Evolutionary conservation across 2,888 invertebrate species (phyloP).

Genomic region (Sinelater perroti): DNA sequence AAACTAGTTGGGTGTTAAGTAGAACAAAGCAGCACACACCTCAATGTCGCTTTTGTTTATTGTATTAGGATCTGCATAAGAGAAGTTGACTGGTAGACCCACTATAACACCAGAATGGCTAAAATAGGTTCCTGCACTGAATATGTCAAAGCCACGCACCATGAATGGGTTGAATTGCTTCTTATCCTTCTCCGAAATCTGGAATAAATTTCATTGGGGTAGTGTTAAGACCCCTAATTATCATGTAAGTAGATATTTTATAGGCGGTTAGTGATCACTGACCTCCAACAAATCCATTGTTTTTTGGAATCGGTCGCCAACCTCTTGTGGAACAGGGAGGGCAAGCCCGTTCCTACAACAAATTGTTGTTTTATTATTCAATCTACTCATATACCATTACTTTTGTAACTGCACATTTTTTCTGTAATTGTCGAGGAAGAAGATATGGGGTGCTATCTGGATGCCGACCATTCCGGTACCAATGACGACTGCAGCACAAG

Average conservation of each 20-base stretch:
- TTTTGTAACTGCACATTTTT: conserved; percentile 71
- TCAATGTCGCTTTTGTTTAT: conserved; percentile 68
- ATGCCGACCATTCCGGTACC: conserved; percentile 60
- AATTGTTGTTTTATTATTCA: too few relatives aligned
- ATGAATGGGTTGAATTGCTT: conserved; percentile 71
- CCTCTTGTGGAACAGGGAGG: conserved; percentile 64
- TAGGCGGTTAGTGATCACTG: not conserved
- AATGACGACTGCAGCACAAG: conserved; percentile 61
- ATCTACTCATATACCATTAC: too few relatives aligned
- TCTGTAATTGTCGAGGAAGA: conserved; percentile 69
- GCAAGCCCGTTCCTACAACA: conserved; percentile 67
- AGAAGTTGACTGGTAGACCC: conserved; percentile 79
- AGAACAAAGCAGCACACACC: conserved; percentile 52
- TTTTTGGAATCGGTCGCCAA: conserved; percentile 64
- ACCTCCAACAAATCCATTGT: conserved; percentile 69
- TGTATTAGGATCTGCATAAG: conserved; percentile 65
- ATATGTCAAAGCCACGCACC: conserved; percentile 77
- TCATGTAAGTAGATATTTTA: not conserved
- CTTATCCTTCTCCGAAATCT: conserved; percentile 62
- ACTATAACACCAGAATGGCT: conserved; percentile 70
- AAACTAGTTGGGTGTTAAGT: not conserved
- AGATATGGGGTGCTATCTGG: conserved; percentile 69
- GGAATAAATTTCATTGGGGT: too few relatives aligned
- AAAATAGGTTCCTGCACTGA: conserved; percentile 69
- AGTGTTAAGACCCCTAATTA: too few relatives aligned